phyloP scores from a whole-genome alignment of 1,140 invertebrate species.

The Sminthurinus signatus region DNA sequence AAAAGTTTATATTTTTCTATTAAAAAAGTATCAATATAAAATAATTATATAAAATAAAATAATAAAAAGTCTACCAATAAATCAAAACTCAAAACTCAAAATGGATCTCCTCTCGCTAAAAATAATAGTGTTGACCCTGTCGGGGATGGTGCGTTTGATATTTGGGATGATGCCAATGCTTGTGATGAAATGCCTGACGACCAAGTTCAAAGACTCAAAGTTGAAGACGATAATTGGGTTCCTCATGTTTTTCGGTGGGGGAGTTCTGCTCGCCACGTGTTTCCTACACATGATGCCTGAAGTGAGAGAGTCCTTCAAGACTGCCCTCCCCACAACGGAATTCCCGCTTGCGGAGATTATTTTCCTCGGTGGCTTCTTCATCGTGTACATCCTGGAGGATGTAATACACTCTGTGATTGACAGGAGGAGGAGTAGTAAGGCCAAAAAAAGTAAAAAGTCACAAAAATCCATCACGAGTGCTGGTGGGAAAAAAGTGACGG shows the following conservation, averaged over 20 bases:
- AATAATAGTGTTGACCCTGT: constrained; percentile 39
- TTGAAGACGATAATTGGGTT: constrained; percentile 43
- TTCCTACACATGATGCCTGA: constrained; percentile 55
- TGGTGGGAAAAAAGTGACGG: neutral
- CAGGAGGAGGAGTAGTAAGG: constrained; percentile 11
- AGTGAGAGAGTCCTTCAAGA: constrained; percentile 44
- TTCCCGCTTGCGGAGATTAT: constrained; percentile 52
- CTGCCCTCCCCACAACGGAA: constrained; percentile 15
- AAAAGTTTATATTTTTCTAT: too few species aligned
- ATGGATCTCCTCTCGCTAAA: constrained; percentile 39
- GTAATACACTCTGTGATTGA: constrained; percentile 46
- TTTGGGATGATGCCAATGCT: constrained; percentile 44
- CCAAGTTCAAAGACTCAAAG: constrained; percentile 24
- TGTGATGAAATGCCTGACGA: constrained; percentile 32
- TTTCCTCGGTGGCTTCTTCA: constrained; percentile 54
- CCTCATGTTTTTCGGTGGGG: constrained; percentile 52
- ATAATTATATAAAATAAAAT: too few species aligned
- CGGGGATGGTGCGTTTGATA: constrained; percentile 42
- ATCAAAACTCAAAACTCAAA: too few species aligned
- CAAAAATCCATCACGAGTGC: neutral
- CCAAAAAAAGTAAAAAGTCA: constrained; percentile 2
- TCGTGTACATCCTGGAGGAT: constrained; percentile 54
- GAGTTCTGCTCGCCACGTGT: constrained; percentile 54
- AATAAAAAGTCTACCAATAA: too few species aligned
- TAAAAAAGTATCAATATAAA: too few species aligned